Evolutionary conservation across 2,797 vertebrate species (phyloP).

Genomic region (Danio tinwini): DNA sequence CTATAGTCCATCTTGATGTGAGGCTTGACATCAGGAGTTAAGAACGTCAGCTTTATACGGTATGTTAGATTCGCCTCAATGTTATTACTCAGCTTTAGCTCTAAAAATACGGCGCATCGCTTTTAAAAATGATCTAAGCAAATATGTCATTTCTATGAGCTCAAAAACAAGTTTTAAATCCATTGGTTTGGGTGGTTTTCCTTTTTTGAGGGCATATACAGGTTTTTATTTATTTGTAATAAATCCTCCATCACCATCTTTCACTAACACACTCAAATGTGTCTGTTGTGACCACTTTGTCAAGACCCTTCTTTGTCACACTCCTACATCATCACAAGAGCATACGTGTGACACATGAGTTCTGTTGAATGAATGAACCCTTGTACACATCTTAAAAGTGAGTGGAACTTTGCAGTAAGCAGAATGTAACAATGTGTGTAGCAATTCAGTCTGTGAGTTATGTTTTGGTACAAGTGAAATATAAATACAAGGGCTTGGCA

Average conservation of each 20-base stretch:
- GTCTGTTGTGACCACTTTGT: background rate
- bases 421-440: no score
- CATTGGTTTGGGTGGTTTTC: background rate
- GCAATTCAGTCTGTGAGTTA: no score
- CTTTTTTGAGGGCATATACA: background rate
- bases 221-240: background rate
- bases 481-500: no score
- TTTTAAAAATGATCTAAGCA: background rate
- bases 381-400: no score
- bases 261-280: background rate
- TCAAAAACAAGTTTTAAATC: slow-evolving; percentile 14
- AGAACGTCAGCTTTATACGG: slow-evolving; percentile 11
- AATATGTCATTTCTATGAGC: background rate
- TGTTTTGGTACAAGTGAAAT: no score
- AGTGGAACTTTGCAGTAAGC: no score
- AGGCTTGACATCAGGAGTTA: slow-evolving; percentile 8
- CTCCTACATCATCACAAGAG: no score
- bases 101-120: background rate
- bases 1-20: slow-evolving; percentile 9
- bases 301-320: no score
- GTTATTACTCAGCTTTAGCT: slow-evolving; percentile 11
- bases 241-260: background rate
- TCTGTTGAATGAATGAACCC: no score
- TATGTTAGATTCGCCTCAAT: background rate
- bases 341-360: no score